Evolutionary conservation across 1,140 invertebrate genomes (phyloP).

Genomic region (Meloidogyne exigua): DNA sequence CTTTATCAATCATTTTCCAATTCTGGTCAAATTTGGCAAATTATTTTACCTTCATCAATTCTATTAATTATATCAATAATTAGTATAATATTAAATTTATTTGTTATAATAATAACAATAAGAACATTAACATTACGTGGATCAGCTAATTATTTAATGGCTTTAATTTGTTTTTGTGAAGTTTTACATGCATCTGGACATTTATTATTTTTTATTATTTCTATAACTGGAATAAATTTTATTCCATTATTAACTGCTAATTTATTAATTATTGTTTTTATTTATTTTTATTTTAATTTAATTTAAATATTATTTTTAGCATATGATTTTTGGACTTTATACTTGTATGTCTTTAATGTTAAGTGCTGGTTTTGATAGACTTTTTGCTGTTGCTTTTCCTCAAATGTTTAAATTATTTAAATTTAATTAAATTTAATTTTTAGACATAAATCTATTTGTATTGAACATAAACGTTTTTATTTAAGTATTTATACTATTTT

Average conservation of each 20-base stretch:
- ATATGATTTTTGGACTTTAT: background rate
- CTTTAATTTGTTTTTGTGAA: constrained; percentile 17
- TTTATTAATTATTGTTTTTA: background rate
- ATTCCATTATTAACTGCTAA: constrained; percentile 4
- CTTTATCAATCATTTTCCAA: constrained; percentile 7
- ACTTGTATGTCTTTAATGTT: background rate
- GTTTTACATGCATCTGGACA: constrained; percentile 21
- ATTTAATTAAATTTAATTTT: background rate
- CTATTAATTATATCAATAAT: background rate
- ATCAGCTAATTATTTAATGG: constrained; percentile 24
- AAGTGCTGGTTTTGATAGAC: constrained; percentile 7
- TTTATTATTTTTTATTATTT: constrained; percentile 15
- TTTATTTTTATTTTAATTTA: background rate
- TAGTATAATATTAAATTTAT: constrained; percentile 13
- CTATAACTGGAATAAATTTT: constrained; percentile 19
- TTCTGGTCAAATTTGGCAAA: background rate
- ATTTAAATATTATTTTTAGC: background rate
- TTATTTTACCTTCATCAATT: constrained; percentile 4
- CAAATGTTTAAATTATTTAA: background rate
- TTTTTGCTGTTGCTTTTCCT: constrained; percentile 16
- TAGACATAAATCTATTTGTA: constrained; percentile 5
- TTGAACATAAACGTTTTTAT: constrained; percentile 5
- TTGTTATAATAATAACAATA: constrained; percentile 5
- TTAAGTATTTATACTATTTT: background rate
- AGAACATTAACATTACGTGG: constrained; percentile 9